Conservation (phyloP, 2,113 vertebrate genomes). For the Gasterosteus nipponicus region DNA sequence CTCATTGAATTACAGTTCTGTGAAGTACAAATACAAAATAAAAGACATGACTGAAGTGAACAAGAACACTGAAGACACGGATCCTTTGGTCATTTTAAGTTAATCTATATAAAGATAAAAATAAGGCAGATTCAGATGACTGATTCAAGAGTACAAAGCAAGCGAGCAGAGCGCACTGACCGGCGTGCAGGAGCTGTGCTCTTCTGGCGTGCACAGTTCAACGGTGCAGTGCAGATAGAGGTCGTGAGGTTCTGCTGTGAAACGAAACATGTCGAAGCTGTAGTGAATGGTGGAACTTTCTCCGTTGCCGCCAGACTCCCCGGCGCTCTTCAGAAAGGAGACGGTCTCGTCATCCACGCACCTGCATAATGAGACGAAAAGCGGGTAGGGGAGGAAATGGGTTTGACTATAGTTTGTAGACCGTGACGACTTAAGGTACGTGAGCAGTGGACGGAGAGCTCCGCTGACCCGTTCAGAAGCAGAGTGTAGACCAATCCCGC, state of each 20-base stretch:
- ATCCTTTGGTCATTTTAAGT: neutral
- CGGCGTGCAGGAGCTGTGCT: constrained; percentile 67
- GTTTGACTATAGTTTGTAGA: neutral
- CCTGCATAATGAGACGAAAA: constrained; percentile 35
- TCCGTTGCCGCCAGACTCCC: constrained; percentile 53
- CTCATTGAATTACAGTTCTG: constrained; percentile 76
- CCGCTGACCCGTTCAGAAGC: constrained; percentile 74
- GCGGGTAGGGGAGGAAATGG: neutral
- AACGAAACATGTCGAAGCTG: constrained; percentile 82
- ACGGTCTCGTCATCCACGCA: constrained; percentile 71
- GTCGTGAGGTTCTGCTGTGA: constrained; percentile 54
- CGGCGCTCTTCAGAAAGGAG: constrained; percentile 53
- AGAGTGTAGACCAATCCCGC: constrained; percentile 61
- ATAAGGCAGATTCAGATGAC: neutral
- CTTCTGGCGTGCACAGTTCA: constrained; percentile 74
- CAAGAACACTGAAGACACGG: neutral
- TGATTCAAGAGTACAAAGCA: neutral
- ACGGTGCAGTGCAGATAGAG: constrained; percentile 81
- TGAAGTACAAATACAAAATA: neutral
- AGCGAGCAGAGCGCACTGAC: constrained; percentile 53
- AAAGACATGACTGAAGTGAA: neutral
- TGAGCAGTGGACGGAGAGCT: neutral
- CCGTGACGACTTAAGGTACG: neutral
- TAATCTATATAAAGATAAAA: too few relatives aligned
- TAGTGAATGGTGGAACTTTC: constrained; percentile 64